Percentiles rank a stretch among this genome's conserved stretches.
Conservation (phyloP, 2,113 vertebrate species). For the Nycticebus coucang region DNA sequence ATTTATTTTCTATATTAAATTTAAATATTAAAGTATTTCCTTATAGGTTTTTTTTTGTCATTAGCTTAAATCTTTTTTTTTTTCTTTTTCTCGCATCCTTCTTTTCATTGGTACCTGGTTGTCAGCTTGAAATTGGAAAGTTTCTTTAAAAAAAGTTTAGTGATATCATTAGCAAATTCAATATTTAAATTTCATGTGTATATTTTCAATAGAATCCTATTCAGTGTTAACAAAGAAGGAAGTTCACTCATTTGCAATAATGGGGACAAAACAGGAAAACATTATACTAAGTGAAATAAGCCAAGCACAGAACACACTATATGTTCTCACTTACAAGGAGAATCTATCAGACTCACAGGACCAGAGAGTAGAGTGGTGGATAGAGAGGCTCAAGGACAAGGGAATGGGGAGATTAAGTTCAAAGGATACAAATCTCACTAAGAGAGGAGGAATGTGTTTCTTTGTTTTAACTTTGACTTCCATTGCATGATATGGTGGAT, state of each 20-base stretch:
- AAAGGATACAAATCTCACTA: background rate
- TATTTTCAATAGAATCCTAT: background rate
- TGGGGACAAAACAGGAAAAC: background rate
- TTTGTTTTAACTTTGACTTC: background rate
- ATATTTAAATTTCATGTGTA: background rate
- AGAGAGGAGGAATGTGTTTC: background rate
- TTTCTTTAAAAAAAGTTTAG: background rate
- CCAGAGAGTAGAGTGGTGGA: background rate
- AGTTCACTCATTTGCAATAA: background rate
- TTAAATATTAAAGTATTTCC: background rate
- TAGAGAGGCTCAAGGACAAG: accelerated
- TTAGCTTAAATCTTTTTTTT: background rate
- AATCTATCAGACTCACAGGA: background rate
- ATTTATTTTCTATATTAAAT: background rate
- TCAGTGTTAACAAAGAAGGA: background rate
- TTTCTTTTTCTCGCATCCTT: background rate
- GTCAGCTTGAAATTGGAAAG: background rate
- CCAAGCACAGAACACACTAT: background rate
- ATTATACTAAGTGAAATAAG: background rate
- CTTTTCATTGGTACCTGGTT: background rate
- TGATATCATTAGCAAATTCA: background rate
- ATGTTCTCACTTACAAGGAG: background rate
- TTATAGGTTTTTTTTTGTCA: background rate
- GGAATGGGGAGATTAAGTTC: background rate
- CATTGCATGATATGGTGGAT: background rate